Evolutionary conservation across 2,888 invertebrate species (phyloP).

Genomic region (Hydraecia micacea): DNA sequence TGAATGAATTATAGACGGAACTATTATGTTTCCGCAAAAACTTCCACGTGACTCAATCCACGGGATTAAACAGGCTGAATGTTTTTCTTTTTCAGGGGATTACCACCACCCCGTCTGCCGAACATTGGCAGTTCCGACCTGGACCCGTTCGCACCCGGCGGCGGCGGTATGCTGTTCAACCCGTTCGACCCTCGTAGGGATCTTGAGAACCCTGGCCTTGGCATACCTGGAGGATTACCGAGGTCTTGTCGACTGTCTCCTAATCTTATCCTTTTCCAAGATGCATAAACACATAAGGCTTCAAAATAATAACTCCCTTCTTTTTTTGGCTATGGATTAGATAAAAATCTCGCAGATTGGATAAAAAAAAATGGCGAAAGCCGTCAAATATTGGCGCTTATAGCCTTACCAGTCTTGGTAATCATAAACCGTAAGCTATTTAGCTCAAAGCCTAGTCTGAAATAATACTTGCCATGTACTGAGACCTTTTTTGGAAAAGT

Average conservation of each 20-base stretch:
- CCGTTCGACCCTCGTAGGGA: constrained; percentile 89
- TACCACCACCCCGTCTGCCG: constrained; percentile 79
- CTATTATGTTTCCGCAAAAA: neutral
- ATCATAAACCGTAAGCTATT: neutral
- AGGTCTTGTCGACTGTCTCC: constrained; percentile 78
- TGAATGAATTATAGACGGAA: neutral
- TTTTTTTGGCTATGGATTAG: neutral
- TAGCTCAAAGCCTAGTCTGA: neutral
- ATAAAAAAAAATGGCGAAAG: neutral
- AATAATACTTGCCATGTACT: neutral
- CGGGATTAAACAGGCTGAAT: neutral
- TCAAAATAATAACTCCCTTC: neutral
- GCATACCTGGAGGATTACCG: constrained; percentile 90
- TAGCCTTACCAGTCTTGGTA: no score
- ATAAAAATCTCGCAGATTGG: neutral
- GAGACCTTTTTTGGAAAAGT: neutral
- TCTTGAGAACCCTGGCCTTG: constrained; percentile 87
- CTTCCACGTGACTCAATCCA: neutral
- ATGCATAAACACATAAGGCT: neutral
- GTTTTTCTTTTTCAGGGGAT: constrained; percentile 75
- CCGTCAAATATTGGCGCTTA: neutral
- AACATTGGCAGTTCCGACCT: constrained; percentile 94
- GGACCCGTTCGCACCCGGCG: constrained; percentile 92
- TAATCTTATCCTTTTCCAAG: neutral
- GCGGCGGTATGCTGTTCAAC: constrained; percentile 94